These are phyloP conservation scores for Montipora capitata DNA, from an alignment of 92 coral and sea anemone genomes.

Conservation along the genomic window DNA sequence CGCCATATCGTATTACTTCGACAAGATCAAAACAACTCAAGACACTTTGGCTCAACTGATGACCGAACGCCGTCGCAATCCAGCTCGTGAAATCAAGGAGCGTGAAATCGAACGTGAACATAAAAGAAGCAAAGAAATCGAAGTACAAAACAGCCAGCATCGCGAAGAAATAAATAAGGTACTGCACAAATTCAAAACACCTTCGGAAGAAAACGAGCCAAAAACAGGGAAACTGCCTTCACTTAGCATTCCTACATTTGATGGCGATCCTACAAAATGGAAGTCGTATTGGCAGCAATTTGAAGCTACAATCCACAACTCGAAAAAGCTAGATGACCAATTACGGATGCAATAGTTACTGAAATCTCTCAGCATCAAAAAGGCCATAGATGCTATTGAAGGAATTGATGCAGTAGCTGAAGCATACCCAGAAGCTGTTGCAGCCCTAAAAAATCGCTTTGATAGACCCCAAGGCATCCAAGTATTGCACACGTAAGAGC, in stretches of 20 bases:
- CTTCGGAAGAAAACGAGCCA: neutral
- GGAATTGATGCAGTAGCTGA: conserved; percentile 70
- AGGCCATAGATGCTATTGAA: conserved; percentile 64
- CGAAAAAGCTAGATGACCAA: conserved; percentile 54
- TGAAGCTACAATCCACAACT: conserved; percentile 70
- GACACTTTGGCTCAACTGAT: conserved; percentile 25
- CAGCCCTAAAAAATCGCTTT: conserved; percentile 61
- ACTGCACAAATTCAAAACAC: conserved; percentile 1
- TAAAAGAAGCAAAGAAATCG: conserved; percentile 8
- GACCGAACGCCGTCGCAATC: conserved; percentile 8
- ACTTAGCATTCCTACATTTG: conserved; percentile 65
- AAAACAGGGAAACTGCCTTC: conserved; percentile 49
- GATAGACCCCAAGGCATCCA: conserved; percentile 75
- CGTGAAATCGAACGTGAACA: conserved; percentile 3
- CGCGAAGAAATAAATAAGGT: conserved; percentile 9
- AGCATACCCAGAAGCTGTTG: conserved; percentile 74
- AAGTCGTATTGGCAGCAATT: conserved; percentile 75
- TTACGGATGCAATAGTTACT: conserved; percentile 60
- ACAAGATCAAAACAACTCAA: conserved; percentile 10
- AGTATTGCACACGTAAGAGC: conserved; percentile 73
- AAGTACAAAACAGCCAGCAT: conserved; percentile 24
- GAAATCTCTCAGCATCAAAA: conserved; percentile 60
- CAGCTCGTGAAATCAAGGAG: neutral
- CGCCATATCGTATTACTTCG: neutral
- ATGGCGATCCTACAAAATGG: conserved; percentile 73